phyloP scores from a whole-genome alignment of 2,113 vertebrate species.

The Nanorana parkeri region DNA sequence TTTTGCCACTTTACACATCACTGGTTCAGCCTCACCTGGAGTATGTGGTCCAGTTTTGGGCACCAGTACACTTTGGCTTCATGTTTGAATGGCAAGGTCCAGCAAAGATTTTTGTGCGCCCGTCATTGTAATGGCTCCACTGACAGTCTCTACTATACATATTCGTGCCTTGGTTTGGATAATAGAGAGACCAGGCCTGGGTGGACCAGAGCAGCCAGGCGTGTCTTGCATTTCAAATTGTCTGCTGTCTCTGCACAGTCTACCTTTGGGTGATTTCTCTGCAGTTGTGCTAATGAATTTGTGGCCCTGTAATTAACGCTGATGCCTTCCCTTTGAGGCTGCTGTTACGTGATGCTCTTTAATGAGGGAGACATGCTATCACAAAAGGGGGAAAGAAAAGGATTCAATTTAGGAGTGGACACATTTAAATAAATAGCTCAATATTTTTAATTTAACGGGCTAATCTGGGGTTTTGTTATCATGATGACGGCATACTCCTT shows the following conservation, averaged over 20 bases:
- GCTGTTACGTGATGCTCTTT: background rate
- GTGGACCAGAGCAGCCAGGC: background rate
- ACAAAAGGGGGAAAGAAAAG: slow-evolving; percentile 4
- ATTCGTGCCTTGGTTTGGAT: background rate
- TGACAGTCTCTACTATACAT: background rate
- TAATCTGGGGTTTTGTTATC: slow-evolving; percentile 9
- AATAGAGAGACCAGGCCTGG: background rate
- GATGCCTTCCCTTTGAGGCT: background rate
- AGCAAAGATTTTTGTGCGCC: no score
- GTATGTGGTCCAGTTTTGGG: no score
- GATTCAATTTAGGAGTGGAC: background rate
- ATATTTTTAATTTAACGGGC: background rate
- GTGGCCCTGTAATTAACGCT: slow-evolving; percentile 13
- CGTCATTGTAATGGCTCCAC: background rate
- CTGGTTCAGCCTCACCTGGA: no score
- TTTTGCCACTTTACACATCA: no score
- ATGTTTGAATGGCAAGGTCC: no score
- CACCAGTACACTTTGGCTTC: no score
- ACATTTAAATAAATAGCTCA: background rate
- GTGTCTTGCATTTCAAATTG: slow-evolving; percentile 14
- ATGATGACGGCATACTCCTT: background rate
- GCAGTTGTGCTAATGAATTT: slow-evolving; percentile 19
- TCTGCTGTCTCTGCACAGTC: slow-evolving; percentile 9
- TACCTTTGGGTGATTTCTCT: slow-evolving; percentile 17
- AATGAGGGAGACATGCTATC: background rate